A percentile compares a stretch with the other conserved stretches of the same genome.
Conservation (phyloP, 2,888 invertebrate genomes). For the Thelaira solivaga region DNA sequence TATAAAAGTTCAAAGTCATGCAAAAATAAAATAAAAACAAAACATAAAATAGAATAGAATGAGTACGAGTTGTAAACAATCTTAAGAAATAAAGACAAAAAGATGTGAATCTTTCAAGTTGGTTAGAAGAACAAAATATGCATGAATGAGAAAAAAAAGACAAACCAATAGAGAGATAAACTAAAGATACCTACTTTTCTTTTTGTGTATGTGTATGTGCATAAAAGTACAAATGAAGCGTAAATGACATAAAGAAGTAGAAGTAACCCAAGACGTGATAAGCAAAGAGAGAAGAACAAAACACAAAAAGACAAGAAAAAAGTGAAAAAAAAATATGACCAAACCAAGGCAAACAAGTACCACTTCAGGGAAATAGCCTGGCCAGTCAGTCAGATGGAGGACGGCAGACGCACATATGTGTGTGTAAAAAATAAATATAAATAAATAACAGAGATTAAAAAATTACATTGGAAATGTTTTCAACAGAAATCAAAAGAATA, state of each 20-base stretch:
- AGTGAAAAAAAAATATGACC: constrained; percentile 51
- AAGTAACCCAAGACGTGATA: constrained; percentile 36
- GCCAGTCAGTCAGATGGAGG: constrained; percentile 28
- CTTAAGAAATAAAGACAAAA: neutral
- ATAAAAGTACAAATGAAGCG: constrained; percentile 53
- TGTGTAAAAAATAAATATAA: constrained; percentile 22
- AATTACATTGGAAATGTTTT: constrained; percentile 28
- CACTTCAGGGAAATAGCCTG: constrained; percentile 58
- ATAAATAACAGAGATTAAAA: constrained; percentile 35
- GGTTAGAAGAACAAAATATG: neutral
- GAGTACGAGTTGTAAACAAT: neutral
- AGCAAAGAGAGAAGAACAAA: constrained; percentile 17
- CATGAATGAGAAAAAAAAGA: neutral
- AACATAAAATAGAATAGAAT: constrained; percentile 1
- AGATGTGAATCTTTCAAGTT: constrained; percentile 30
- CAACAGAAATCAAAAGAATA: constrained; percentile 30
- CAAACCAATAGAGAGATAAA: constrained; percentile 5
- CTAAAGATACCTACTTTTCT: constrained; percentile 30
- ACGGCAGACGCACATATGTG: constrained; percentile 44
- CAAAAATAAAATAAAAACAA: constrained; percentile 43
- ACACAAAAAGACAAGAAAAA: constrained; percentile 14
- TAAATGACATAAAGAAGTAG: constrained; percentile 57
- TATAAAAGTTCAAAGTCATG: constrained; percentile 56
- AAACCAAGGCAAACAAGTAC: constrained; percentile 66
- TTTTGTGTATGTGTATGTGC: neutral